Percentiles rank a stretch among this genome's conserved stretches.
These are phyloP conservation scores for Poeciliopsis infans DNA, from an alignment of 2,797 vertebrate genomes.

Conservation along the genomic window DNA sequence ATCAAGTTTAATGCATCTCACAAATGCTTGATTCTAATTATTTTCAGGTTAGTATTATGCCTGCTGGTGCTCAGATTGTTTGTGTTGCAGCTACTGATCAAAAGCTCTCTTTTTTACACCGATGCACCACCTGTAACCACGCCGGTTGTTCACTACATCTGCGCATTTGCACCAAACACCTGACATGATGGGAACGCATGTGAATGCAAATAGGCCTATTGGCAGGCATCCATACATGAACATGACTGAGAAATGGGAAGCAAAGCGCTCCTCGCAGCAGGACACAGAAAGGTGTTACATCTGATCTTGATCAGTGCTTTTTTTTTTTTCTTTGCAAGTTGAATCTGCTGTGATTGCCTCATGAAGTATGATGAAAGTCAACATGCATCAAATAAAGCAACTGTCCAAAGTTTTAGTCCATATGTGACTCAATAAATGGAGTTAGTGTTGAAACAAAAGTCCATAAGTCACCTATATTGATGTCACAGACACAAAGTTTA, in stretches of 20 bases:
- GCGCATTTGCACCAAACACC: conserved; percentile 34
- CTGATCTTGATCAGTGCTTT: conserved; percentile 44
- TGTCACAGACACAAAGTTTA: neutral
- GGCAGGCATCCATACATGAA: conserved; percentile 35
- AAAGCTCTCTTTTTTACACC: conserved; percentile 30
- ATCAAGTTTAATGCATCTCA: conserved; percentile 3
- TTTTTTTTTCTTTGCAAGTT: conserved; percentile 22
- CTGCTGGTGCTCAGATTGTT: conserved; percentile 1
- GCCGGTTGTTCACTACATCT: conserved; percentile 46
- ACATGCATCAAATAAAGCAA: conserved; percentile 34
- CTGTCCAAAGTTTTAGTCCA: neutral
- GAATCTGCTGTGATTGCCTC: conserved; percentile 52
- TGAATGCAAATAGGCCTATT: conserved; percentile 43
- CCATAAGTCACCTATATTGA: neutral
- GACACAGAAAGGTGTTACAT: conserved; percentile 31
- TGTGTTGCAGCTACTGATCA: conserved; percentile 33
- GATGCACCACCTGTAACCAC: conserved; percentile 34
- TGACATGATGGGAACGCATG: conserved; percentile 26
- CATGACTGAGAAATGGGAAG: conserved; percentile 48
- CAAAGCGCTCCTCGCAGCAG: conserved; percentile 41
- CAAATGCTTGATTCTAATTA: conserved; percentile 1
- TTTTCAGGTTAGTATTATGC: neutral
- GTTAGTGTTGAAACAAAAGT: neutral
- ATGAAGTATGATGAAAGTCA: conserved; percentile 37
- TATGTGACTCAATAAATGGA: neutral